Evolutionary conservation across 1,140 invertebrate species (phyloP).

Genomic region (Rhagoletis pomonella): DNA sequence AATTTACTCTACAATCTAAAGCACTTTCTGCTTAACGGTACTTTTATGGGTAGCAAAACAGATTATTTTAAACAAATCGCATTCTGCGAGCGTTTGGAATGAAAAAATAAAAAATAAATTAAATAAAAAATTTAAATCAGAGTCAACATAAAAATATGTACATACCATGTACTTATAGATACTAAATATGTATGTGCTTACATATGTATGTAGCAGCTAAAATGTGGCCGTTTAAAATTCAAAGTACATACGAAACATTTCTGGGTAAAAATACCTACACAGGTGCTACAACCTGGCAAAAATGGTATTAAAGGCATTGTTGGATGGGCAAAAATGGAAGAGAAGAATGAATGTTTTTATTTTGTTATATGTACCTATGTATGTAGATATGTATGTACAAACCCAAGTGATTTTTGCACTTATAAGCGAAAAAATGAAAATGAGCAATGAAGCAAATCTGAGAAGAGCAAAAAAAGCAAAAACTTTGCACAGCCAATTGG

Average conservation of each 20-base stretch:
- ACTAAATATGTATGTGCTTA: too few species aligned
- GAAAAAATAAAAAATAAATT: conserved; percentile 15
- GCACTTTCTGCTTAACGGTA: conserved; percentile 5
- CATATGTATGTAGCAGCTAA: background rate
- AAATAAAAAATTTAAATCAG: background rate
- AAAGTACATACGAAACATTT: conserved; percentile 35
- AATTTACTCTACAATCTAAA: background rate
- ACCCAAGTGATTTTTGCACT: background rate
- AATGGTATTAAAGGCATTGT: background rate
- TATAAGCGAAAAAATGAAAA: conserved; percentile 12
- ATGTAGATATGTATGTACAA: background rate
- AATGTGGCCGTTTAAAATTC: conserved; percentile 17
- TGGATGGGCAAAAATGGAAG: background rate
- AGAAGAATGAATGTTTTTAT: too few species aligned
- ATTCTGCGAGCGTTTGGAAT: background rate
- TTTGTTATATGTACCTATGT: background rate
- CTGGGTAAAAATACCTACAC: background rate
- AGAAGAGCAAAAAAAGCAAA: background rate
- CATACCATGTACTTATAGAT: too few species aligned
- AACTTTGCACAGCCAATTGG: background rate
- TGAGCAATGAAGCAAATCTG: background rate
- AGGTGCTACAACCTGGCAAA: conserved; percentile 1
- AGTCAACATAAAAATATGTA: background rate
- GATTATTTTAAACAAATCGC: background rate
- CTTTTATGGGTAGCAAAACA: background rate